Conservation (phyloP, 2,888 invertebrate genomes). For the Meghimatium bilineatum region DNA sequence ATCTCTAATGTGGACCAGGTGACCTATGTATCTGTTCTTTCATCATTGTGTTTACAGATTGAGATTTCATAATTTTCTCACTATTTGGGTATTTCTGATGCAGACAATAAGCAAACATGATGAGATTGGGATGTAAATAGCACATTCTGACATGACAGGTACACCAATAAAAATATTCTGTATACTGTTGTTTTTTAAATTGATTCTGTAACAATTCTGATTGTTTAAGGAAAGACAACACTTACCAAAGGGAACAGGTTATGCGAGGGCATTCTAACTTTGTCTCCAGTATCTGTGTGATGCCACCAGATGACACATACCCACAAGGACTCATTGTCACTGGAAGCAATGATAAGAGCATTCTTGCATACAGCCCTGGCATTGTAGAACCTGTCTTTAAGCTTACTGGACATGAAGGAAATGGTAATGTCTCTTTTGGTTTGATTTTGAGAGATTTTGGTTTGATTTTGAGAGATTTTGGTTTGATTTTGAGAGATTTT, state of each 20-base stretch:
- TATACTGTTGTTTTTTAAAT: not conserved
- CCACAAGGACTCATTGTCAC: slow-evolving; percentile 89
- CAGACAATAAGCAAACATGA: no score
- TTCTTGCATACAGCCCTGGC: slow-evolving; percentile 87
- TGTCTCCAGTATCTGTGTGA: slow-evolving; percentile 87
- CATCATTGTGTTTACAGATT: no score
- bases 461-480: no score
- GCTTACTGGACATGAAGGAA: slow-evolving; percentile 81
- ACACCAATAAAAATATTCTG: not conserved
- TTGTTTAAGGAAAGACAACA: slow-evolving; percentile 28
- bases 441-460: no score
- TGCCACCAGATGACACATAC: slow-evolving; percentile 84
- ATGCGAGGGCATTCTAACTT: slow-evolving; percentile 88
- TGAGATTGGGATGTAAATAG: no score
- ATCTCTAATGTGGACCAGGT: no score
- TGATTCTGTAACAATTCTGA: not conserved
- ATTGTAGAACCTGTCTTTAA: slow-evolving; percentile 84
- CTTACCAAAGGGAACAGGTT: slow-evolving; percentile 59
- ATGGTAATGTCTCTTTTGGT: slow-evolving; percentile 58
- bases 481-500: no score
- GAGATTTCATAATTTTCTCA: no score
- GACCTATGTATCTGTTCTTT: no score
- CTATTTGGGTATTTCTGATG: no score
- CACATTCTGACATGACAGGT: no score
- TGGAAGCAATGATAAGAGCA: slow-evolving; percentile 91